Evolutionary conservation across 2,113 vertebrate genomes (phyloP).

Genomic region (Ariopsis seemanni): DNA sequence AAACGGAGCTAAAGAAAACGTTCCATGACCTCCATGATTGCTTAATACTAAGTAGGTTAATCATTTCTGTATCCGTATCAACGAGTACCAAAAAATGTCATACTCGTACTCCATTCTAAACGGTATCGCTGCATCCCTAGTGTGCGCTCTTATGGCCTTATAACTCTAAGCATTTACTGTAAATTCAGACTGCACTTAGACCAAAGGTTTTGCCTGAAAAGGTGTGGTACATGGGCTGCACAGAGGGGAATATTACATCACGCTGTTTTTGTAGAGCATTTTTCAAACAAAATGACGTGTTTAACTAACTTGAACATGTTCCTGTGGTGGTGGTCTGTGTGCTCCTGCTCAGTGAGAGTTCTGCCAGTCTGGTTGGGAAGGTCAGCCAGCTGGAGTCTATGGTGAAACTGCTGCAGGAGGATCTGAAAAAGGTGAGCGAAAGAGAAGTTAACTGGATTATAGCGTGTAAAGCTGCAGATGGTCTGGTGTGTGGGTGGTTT

Average conservation of each 20-base stretch:
- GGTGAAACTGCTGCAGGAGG: slow-evolving; percentile 95
- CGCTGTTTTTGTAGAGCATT: not conserved
- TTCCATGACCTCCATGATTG: not conserved
- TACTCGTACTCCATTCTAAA: not conserved
- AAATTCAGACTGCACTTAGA: not conserved
- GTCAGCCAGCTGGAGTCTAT: slow-evolving; percentile 93
- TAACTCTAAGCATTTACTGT: not conserved
- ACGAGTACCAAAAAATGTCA: not conserved
- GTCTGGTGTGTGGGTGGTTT: no score
- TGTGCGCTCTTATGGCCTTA: not conserved
- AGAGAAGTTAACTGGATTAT: not conserved
- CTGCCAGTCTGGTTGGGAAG: slow-evolving; percentile 89
- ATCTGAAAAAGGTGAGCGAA: slow-evolving; percentile 88
- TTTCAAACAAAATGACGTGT: not conserved
- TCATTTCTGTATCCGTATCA: not conserved
- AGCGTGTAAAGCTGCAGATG: not conserved
- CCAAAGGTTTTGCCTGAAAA: not conserved
- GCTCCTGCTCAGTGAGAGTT: slow-evolving; percentile 80
- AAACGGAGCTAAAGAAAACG: not conserved
- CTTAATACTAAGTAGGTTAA: not conserved
- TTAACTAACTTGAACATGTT: not conserved
- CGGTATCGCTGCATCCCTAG: not conserved
- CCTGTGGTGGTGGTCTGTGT: not conserved
- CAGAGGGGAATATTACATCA: not conserved
- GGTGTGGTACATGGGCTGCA: not conserved